Evolutionary conservation across 2,888 invertebrate genomes (phyloP).

Genomic region (Hydriomena furcata): DNA sequence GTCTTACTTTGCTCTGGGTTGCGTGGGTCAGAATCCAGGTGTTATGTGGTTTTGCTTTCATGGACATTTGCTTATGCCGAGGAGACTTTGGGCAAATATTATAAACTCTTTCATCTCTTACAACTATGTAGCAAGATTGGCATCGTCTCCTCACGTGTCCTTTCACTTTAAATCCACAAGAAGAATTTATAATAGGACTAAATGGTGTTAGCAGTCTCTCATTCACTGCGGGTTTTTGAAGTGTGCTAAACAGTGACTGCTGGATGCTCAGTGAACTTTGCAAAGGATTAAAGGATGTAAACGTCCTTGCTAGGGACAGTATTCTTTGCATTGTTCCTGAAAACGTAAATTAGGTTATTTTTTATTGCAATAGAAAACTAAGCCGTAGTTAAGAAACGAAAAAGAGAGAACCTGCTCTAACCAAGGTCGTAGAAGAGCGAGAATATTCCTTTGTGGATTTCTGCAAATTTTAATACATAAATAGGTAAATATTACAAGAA

Average conservation of each 20-base stretch:
- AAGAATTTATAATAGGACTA: constrained; percentile 52
- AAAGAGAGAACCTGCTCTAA: constrained; percentile 1
- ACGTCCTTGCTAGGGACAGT: constrained; percentile 49
- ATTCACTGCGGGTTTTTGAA: constrained; percentile 42
- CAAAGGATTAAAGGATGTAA: constrained; percentile 40
- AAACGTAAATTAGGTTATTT: constrained; percentile 24
- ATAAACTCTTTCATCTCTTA: constrained; percentile 86
- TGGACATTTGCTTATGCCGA: constrained; percentile 92
- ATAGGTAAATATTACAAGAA: too few species aligned
- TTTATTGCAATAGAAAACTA: too few species aligned
- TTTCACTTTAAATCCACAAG: constrained; percentile 86
- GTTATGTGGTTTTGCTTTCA: constrained; percentile 86
- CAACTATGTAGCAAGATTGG: constrained; percentile 90
- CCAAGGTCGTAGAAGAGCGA: not conserved
- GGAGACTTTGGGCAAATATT: constrained; percentile 90
- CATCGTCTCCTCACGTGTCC: constrained; percentile 88
- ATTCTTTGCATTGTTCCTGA: constrained; percentile 55
- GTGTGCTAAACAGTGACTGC: constrained; percentile 45
- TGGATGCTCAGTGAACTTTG: constrained; percentile 37
- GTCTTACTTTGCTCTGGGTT: constrained; percentile 82
- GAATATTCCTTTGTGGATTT: too few species aligned
- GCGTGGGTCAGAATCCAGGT: constrained; percentile 91
- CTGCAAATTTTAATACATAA: too few species aligned
- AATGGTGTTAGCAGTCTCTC: constrained; percentile 50
- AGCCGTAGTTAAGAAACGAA: too few species aligned